A percentile compares a stretch with the other conserved stretches of the same genome.
Conservation (phyloP, 2,888 invertebrate genomes). For the Tribolium freemani region DNA sequence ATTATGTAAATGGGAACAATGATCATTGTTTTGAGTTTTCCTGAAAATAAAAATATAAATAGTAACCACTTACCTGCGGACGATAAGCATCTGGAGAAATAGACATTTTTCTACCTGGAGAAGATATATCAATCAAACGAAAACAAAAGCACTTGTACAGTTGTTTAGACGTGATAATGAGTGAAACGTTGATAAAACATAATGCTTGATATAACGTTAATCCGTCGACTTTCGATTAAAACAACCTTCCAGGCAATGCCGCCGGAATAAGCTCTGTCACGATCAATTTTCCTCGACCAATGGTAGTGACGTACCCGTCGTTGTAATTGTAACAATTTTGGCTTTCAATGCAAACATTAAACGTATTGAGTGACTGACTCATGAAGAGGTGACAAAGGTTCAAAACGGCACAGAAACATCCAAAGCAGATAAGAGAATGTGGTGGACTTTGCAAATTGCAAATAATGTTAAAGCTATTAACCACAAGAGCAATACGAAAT, state of each 20-base stretch:
- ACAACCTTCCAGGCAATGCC: slow-evolving; percentile 5
- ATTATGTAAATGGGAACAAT: slow-evolving; percentile 29
- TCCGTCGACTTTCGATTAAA: slow-evolving; percentile 12
- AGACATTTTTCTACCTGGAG: slow-evolving; percentile 25
- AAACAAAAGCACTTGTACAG: slow-evolving; percentile 25
- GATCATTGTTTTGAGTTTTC: slow-evolving; percentile 16
- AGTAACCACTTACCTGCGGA: slow-evolving; percentile 21
- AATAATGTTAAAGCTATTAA: neutral
- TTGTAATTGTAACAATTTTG: slow-evolving; percentile 29
- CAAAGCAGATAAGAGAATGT: too few relatives aligned
- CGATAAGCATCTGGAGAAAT: slow-evolving; percentile 37
- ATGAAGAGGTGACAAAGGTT: neutral
- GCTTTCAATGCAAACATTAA: slow-evolving; percentile 32
- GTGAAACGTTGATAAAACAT: slow-evolving; percentile 8
- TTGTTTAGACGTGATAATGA: neutral
- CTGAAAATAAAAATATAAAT: slow-evolving; percentile 6
- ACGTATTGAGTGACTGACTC: neutral
- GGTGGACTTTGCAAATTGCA: neutral
- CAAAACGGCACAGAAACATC: slow-evolving; percentile 7
- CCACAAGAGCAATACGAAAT: neutral
- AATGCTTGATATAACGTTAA: slow-evolving; percentile 5
- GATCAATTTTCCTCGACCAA: slow-evolving; percentile 33
- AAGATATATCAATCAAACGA: slow-evolving; percentile 29
- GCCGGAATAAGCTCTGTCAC: slow-evolving; percentile 6
- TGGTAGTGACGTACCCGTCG: slow-evolving; percentile 13